Base-by-base conservation (phyloP, 2,113 vertebrate genomes). In the Vulpes vulpes region DNA sequence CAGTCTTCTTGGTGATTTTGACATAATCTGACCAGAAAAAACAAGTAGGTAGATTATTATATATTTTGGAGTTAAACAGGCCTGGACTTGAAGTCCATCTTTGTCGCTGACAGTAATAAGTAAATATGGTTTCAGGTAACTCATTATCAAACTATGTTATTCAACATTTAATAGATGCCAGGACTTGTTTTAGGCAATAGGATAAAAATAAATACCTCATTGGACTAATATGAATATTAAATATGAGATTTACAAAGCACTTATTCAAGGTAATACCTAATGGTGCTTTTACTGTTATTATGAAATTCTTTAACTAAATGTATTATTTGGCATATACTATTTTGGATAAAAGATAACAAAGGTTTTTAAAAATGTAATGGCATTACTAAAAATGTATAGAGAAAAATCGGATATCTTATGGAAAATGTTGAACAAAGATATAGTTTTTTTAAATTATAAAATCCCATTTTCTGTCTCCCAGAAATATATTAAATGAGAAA, bases 391-490 rank as follows among this genome's bases (percentile, higher is more conserved):
- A 91, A 38, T 43, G 0, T 91, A 15, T n/a, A 89, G 5, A 78
- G 25, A 78, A 93, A 92, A 85, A 79, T 73, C 2, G 94, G 9
- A 32, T 78, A 74, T 67, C 65, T 94, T 83, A 49, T 71, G 22
- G 6, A 27, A 78, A 60, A 95, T 59, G 0, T 67, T 73, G 23
- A 94, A 78, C 2, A 49, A 96, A 67, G 5, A 10, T 32, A 6
- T 10, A 35, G 22, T 57, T 83, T 49, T 95, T 94, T 80, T n/a
- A 81, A 93, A 95, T 84, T 64, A 35, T 43, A 79, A 96, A 87
- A 32, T 92, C 8, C 19, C 3, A 30, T 73, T 96, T 0, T 5
- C 22, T 82, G 2, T 85, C 6, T 91, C 2, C 0, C 9, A 89
- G 4, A 93, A 93, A 51, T 83, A 23, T 1, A 79, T 53, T 78